Evolutionary conservation across 2,888 invertebrate genomes (phyloP).

Genomic region (Eristalis intricaria): DNA sequence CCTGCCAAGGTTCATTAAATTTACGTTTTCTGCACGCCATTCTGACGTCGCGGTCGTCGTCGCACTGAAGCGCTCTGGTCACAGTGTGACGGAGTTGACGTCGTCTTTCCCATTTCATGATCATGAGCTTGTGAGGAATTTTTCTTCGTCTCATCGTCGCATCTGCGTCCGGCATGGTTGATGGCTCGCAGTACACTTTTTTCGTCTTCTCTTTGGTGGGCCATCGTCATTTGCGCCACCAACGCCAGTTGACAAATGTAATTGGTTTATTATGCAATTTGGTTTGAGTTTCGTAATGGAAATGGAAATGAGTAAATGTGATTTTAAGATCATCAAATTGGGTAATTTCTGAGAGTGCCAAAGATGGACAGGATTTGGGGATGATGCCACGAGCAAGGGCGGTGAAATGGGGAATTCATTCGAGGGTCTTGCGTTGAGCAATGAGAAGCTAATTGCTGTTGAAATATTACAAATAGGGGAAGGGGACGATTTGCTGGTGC

Average conservation of each 20-base stretch:
- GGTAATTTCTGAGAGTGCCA: constrained; percentile 43
- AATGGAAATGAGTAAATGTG: constrained; percentile 54
- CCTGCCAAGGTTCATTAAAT: constrained; percentile 23
- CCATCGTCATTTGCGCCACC: neutral
- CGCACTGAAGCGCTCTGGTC: constrained; percentile 8
- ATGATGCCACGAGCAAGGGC: neutral
- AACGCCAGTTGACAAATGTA: constrained; percentile 61
- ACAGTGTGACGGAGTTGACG: neutral
- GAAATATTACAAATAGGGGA: neutral
- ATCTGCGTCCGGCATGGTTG: neutral
- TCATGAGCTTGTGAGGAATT: neutral
- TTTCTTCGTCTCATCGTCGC: constrained; percentile 12
- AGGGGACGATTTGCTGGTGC: neutral
- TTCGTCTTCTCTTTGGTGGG: constrained; percentile 20
- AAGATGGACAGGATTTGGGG: neutral
- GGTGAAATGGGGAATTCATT: neutral
- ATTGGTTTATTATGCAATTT: constrained; percentile 67
- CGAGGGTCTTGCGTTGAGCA: constrained; percentile 20
- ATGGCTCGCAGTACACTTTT: neutral
- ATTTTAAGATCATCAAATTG: constrained; percentile 53
- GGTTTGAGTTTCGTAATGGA: constrained; percentile 54
- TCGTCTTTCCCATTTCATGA: neutral
- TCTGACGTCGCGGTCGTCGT: constrained; percentile 12
- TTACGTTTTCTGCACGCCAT: constrained; percentile 19
- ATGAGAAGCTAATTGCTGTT: constrained; percentile 36